These are phyloP conservation scores for Diachasma alloeum DNA, from an alignment of 1,140 invertebrate genomes.

Conservation along the genomic window DNA sequence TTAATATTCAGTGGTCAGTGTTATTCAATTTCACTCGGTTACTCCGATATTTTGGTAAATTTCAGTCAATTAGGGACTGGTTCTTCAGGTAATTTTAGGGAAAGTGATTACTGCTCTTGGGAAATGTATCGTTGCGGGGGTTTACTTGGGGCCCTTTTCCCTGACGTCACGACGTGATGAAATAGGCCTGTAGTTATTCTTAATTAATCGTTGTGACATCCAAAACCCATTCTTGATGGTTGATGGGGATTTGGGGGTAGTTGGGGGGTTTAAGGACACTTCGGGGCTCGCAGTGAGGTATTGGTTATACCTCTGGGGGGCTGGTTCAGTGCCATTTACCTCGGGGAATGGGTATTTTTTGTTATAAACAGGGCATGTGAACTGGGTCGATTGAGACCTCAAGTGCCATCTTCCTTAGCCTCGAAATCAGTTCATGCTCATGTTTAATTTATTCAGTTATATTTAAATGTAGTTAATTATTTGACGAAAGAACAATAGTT, in stretches of 20 bases:
- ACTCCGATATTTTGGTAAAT: not conserved
- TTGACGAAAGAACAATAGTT: no score
- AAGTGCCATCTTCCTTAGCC: not conserved
- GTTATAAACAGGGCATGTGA: not conserved
- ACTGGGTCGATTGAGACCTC: not conserved
- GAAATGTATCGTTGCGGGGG: no score
- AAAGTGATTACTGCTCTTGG: no score
- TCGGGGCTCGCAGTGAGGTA: not conserved
- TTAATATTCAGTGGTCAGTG: not conserved
- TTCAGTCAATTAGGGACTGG: not conserved
- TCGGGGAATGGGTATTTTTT: not conserved
- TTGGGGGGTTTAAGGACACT: no score
- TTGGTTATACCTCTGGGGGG: not conserved
- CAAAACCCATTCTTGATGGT: not conserved
- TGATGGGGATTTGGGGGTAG: not conserved
- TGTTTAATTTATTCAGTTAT: not conserved
- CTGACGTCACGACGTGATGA: no score
- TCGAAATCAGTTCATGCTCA: not conserved
- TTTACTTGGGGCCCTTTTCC: no score
- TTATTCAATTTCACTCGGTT: not conserved
- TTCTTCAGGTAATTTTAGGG: no score
- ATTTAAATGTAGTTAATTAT: no score
- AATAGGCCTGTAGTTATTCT: not conserved
- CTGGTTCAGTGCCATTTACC: not conserved
- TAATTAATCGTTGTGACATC: not conserved